Evolutionary conservation across 2,888 invertebrate genomes (phyloP), one percentile per base, ranked within the genome.

Genomic region (Tortrix viridana): DNA sequence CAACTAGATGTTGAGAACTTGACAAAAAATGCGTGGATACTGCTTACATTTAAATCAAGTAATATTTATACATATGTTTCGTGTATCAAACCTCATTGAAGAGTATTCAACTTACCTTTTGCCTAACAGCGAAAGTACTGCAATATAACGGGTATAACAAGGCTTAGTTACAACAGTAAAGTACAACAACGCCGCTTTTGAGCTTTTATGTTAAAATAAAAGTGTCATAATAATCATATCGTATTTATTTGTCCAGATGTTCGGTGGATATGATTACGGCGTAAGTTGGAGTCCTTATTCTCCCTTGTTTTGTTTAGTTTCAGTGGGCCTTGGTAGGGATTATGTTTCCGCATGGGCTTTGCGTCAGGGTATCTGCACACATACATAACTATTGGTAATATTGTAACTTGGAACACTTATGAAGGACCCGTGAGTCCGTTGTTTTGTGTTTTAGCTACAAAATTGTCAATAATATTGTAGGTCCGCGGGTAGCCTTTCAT

Each of bases 251-350:
- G 88, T 90, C 79, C 77, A 92, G 92, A 90, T 92, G 89, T 92
- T 90, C 91, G 91, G 88, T 88, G 92, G 92, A 92, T 92, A 90
- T 88, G 92, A 92, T 76, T 92, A 88, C 76, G 88, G 90, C 81
- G 92, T 92, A 92, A 92, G 92, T 92, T 81, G 54, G 58, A 69
- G 75, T 74, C 74, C 74, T 65, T 75, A 69, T 60, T 74, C 69
- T 68, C 74, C 75, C 60, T 76, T 74, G 71, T 73, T 64, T 74
- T 66, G 70, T 68, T 75, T 67, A 63, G 71, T 69, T 75, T n/a
- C 65, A 71, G 70, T 72, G 72, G 71, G 77, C 72, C 55, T 62
- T n/a, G 22, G 7, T 55, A 61, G 61, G 61, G 61, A 49, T 50
- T 61, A 23, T 50, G 44, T 61, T 62, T 46, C 56, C 57, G 62